Evolutionary conservation across 2,113 vertebrate species (phyloP).

Genomic region (Crotalus tigris): DNA sequence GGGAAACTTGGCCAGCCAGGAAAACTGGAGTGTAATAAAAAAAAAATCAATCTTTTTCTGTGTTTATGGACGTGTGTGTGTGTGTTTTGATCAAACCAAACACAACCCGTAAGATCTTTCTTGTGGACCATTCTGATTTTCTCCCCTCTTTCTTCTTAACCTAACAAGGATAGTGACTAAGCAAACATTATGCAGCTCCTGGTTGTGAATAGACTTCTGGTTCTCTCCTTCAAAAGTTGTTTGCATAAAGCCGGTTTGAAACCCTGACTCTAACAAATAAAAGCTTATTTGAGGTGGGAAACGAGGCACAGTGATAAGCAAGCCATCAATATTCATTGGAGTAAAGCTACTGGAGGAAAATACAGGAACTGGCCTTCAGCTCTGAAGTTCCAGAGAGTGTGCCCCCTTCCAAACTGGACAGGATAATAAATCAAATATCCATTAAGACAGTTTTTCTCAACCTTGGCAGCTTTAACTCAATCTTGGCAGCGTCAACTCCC

Average conservation of each 20-base stretch:
- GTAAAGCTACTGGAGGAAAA: background rate
- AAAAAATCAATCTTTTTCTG: background rate
- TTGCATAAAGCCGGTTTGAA: background rate
- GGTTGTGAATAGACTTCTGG: background rate
- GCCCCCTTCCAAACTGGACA: background rate
- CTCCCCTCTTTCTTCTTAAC: background rate
- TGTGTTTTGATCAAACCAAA: background rate
- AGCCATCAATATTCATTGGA: background rate
- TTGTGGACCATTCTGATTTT: background rate
- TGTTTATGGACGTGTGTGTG: background rate
- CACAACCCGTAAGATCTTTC: background rate
- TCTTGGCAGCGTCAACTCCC: background rate
- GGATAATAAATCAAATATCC: background rate
- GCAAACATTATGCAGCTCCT: background rate
- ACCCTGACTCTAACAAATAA: background rate
- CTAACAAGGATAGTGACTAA: background rate
- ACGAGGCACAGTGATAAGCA: background rate
- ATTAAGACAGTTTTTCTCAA: background rate
- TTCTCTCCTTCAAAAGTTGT: background rate
- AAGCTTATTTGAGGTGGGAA: background rate
- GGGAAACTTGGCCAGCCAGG: background rate
- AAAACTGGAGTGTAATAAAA: background rate
- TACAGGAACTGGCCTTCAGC: background rate
- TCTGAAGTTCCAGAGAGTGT: background rate
- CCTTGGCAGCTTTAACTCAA: background rate